Evolutionary conservation across 1,140 invertebrate species (phyloP).

Genomic region (Campodea augens): DNA sequence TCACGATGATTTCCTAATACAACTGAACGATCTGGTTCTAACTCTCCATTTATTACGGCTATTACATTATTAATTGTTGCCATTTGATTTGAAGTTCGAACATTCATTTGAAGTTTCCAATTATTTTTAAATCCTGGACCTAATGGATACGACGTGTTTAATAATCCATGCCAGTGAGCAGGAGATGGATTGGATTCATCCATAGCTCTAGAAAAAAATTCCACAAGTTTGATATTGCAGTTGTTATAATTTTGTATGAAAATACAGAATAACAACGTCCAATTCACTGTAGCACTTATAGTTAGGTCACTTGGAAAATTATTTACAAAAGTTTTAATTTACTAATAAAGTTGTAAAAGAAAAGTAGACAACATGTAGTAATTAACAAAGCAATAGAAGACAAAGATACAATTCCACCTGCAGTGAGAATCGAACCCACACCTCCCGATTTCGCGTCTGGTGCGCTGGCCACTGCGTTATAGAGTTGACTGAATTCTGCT

Average conservation of each 20-base stretch:
- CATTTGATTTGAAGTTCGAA: not conserved
- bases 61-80: not conserved
- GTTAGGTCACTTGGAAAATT: too few relatives aligned
- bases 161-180: not conserved
- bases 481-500: too few relatives aligned
- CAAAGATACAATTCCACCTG: too few relatives aligned
- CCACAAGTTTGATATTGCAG: not conserved
- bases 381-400: too few relatives aligned
- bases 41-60: not conserved
- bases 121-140: not conserved
- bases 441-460: too few relatives aligned
- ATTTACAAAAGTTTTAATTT: not conserved
- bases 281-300: too few relatives aligned
- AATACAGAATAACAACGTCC: too few relatives aligned
- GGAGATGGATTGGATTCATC: not conserved
- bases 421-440: too few relatives aligned
- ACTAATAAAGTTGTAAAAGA: not conserved
- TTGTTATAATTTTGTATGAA: too few relatives aligned
- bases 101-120: not conserved
- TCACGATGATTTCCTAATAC: constrained; percentile 37
- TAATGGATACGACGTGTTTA: not conserved
- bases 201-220: not conserved
- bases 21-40: constrained; percentile 27
- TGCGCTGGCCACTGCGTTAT: too few relatives aligned
- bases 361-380: too few relatives aligned